Evolutionary conservation across 2,797 vertebrate genomes (phyloP).

Genomic region (Alectoris magna): DNA sequence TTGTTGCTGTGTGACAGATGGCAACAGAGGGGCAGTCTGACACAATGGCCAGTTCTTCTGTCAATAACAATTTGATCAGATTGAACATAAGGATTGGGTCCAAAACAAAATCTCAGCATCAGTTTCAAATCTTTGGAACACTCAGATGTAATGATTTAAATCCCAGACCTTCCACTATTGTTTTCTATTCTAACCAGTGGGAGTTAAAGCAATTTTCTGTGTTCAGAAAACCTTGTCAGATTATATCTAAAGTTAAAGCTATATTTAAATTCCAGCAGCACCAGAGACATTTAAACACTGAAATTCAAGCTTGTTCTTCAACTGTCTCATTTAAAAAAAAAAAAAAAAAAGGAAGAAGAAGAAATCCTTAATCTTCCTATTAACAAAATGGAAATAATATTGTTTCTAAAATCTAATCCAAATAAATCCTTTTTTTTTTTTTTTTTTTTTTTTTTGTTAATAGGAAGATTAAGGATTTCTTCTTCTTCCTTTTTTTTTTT

Average conservation of each 20-base stretch:
- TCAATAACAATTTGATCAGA: neutral
- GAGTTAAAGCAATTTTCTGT: neutral
- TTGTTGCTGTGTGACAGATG: too few species aligned
- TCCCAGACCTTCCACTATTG: neutral
- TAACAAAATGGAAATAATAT: too few species aligned
- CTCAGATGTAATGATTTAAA: neutral
- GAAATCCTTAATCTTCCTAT: too few species aligned
- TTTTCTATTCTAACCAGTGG: neutral
- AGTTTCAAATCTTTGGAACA: neutral
- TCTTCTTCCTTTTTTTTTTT: neutral
- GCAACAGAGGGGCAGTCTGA: too few species aligned
- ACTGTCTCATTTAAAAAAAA: neutral
- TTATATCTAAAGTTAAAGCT: neutral
- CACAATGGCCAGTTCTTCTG: neutral
- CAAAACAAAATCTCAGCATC: neutral
- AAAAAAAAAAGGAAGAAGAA: neutral
- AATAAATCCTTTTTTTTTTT: too few species aligned
- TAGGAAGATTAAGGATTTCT: neutral
- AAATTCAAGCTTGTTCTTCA: neutral
- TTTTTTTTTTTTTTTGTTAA: too few species aligned
- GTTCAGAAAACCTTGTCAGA: neutral
- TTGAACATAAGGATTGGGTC: fast-evolving
- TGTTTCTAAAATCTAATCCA: too few species aligned
- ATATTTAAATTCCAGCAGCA: neutral
- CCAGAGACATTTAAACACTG: neutral